phyloP scores from a whole-genome alignment of 2,113 vertebrate genomes.

The Alectura lathami region DNA sequence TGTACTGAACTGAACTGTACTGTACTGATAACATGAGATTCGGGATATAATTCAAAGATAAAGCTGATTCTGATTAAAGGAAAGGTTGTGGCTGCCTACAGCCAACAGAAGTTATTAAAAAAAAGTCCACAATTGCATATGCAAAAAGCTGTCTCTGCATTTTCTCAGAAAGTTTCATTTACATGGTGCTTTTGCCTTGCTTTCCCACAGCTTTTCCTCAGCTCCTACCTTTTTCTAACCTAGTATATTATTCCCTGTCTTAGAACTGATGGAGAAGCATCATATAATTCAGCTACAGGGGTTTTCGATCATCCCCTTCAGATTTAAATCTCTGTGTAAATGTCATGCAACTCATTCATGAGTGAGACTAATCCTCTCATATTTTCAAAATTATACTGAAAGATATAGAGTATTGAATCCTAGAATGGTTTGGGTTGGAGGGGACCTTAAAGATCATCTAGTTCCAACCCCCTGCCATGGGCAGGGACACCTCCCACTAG shows the following conservation, averaged over 20 bases:
- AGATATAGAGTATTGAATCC: too few relatives aligned
- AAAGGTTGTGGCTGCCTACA: constrained; percentile 3
- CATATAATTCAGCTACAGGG: not conserved
- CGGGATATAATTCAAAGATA: constrained; percentile 26
- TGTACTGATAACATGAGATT: constrained; percentile 32
- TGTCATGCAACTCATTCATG: not conserved
- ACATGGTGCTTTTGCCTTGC: not conserved
- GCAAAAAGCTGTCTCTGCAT: not conserved
- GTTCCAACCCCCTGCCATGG: too few relatives aligned
- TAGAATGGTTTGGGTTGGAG: too few relatives aligned
- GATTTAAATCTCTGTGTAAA: not conserved
- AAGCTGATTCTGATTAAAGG: not conserved
- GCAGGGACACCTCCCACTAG: too few relatives aligned
- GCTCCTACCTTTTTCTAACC: not conserved
- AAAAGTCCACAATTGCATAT: constrained; percentile 13
- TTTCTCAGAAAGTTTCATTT: constrained; percentile 33
- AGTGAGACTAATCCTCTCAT: not conserved
- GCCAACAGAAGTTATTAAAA: not conserved
- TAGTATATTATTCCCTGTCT: not conserved
- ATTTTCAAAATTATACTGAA: not conserved
- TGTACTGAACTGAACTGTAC: too few relatives aligned
- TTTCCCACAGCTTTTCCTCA: not conserved
- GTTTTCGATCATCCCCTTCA: not conserved
- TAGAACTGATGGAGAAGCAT: not conserved
- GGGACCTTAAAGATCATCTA: too few relatives aligned